Evolutionary conservation across 2,888 invertebrate genomes (phyloP), one percentile per base, ranked within the genome.

Genomic region (Neuroscelio doddi): DNA sequence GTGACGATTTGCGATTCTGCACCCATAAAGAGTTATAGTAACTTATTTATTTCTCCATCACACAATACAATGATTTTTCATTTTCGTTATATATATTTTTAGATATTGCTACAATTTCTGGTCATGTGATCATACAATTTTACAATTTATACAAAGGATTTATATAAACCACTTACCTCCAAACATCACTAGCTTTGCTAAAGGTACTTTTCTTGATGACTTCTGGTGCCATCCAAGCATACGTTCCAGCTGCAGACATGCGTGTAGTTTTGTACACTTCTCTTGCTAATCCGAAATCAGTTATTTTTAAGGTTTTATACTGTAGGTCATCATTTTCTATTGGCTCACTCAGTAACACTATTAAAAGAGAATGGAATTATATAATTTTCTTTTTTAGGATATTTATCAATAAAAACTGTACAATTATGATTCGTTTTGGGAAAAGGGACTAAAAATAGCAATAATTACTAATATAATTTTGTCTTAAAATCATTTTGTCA

Each of bases 221-320:
- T 89, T 98, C 98, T 9, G 98, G 98, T 32, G 98, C 96, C 97
- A 98, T 98, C 97, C 98, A 98, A 46, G 98, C 97, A 85, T 97
- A 98, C 0, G 98, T 98, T 61, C 98, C 98, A 21, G 97, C 98
- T 15, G 97, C 95, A 15, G 97, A 97, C 97, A 98, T 97, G 77
- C 95, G 89, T 39, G 97, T 97, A 52, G 98, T 97, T 85, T 96
- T 95, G 86, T 96, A 95, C 64, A 96, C 94, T 85, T 98, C 97
- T 64, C 97, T 88, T 29, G 98, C 98, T 73, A 98, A 86, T 1
- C 98, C 98, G 86, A 98, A 97, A 86, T 98, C 98, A 9, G 98
- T 98, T 79, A 98, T 97, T 88, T 97, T 97, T 73, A 98, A 87
- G 15, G 96, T 97, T 86, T 97, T 97, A 82, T 92, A 90, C 82